Evolutionary conservation across 2,888 invertebrate genomes (phyloP), one percentile per base, ranked within the genome.

Genomic region (Nowickia ferox): DNA sequence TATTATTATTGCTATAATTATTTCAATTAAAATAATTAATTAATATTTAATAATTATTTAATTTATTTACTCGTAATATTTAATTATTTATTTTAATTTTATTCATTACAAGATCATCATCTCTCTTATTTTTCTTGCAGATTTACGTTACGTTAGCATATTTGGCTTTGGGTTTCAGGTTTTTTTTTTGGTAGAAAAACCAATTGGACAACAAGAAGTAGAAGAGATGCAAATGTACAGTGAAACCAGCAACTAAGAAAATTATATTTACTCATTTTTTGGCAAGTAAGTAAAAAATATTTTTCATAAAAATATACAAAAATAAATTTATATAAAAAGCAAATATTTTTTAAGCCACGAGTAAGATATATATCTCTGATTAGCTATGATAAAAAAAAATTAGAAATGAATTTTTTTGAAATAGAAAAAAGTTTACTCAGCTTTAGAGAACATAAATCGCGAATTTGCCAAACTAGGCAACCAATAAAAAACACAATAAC

Each of bases 101-200:
- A 74, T 84, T 72, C 75, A 65, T 80, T 72, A 65, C 66, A 42
- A 17, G 53, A 82, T 82, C 38, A 82, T 82, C 38, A 84, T 82
- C 75, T 82, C 51, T 75, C 69, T 82, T n/a, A 17, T 44, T 38
- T 76, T 66, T 19, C 63, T 86, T 86, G 53, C 86, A 86, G 86
- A 86, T 83, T 86, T 82, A 30, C 30, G 30, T 6, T 30, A 61
- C 76, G 83, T 86, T 83, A 66, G 72, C 76, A 74, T 65, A 71
- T 86, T 83, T 80, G 72, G 71, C 79, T 80, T 83, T 72, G 61
- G 30, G 66, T 46, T 61, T 63, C 55, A 53, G 71, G 22, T 30
- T 77, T 84, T 84, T 13, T 15, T 68, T 65, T 68, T 6, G 15
- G 17, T 38, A 48, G 42, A 51, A 69, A 61, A 30, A 19, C 51